Conservation (phyloP, 2,113 vertebrate species). For the Rattus rattus region DNA sequence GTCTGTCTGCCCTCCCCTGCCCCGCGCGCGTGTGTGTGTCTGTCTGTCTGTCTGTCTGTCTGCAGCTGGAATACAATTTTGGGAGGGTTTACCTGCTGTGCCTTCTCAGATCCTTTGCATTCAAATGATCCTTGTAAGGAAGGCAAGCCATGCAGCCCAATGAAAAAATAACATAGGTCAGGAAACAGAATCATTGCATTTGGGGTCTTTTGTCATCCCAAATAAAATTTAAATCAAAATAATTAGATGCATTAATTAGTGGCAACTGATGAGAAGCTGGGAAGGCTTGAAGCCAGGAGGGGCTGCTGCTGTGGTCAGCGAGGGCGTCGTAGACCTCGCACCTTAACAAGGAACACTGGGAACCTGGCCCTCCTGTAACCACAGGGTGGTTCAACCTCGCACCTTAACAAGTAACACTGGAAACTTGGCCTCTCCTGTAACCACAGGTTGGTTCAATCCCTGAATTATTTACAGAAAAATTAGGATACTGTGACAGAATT, state of each 20-base stretch:
- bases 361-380: slow-evolving; percentile 44
- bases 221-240: slow-evolving; percentile 58
- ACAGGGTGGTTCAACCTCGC: background rate
- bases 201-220: slow-evolving; percentile 9
- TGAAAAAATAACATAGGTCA: slow-evolving; percentile 39
- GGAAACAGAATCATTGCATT: slow-evolving; percentile 19
- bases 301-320: background rate
- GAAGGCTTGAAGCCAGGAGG: background rate
- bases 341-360: slow-evolving; percentile 63
- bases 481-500: slow-evolving; percentile 75
- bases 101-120: slow-evolving; percentile 14
- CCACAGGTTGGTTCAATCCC: slow-evolving; percentile 37
- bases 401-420: no score
- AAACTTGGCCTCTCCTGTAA: slow-evolving; percentile 49
- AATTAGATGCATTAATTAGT: background rate
- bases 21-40: no score
- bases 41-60: no score
- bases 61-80: background rate
- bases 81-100: slow-evolving; percentile 4
- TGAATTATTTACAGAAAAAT: slow-evolving; percentile 86
- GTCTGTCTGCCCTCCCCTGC: no score
- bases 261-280: background rate
- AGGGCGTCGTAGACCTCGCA: slow-evolving; percentile 36
- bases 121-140: slow-evolving; percentile 10
- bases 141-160: background rate